Evolutionary conservation across 1,140 invertebrate genomes (phyloP).

Genomic region (Drosophila ironensis): DNA sequence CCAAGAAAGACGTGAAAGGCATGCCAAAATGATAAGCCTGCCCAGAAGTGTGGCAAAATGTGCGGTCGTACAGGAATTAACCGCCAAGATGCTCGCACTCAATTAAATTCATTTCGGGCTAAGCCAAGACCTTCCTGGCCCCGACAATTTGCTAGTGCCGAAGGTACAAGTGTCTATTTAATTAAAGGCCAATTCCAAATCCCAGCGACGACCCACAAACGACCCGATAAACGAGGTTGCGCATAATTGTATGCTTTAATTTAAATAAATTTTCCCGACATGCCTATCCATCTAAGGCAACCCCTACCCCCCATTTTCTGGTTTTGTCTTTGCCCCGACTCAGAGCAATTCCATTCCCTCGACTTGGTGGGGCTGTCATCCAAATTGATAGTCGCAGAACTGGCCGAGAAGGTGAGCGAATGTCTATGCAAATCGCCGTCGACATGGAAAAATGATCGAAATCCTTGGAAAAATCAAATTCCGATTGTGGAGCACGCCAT

Average conservation of each 20-base stretch:
- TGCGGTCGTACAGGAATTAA: not conserved
- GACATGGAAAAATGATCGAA: conserved; percentile 71
- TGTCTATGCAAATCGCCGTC: conserved; percentile 61
- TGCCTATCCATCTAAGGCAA: conserved; percentile 48
- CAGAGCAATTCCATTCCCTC: not conserved
- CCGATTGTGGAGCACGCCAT: conserved; percentile 68
- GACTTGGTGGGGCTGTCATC: conserved; percentile 47
- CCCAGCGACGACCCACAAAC: conserved; percentile 41
- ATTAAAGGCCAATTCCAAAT: conserved; percentile 49
- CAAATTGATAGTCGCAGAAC: conserved; percentile 56
- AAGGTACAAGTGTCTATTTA: conserved; percentile 47
- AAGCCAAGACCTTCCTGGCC: conserved; percentile 6
- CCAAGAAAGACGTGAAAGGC: too few species aligned
- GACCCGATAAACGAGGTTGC: conserved; percentile 56
- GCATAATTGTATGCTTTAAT: conserved; percentile 71
- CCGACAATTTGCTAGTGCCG: conserved; percentile 9
- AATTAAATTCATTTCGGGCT: conserved; percentile 37
- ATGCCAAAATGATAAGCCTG: too few species aligned
- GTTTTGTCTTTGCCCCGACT: conserved; percentile 1
- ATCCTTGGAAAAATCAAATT: conserved; percentile 78
- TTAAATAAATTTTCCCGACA: conserved; percentile 67
- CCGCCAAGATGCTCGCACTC: conserved; percentile 10
- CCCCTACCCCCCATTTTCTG: too few species aligned
- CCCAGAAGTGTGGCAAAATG: too few species aligned
- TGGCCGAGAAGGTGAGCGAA: conserved; percentile 32